These are phyloP conservation scores for Deilephila elpenor DNA, from an alignment of 2,888 invertebrate species.

Conservation along the genomic window DNA sequence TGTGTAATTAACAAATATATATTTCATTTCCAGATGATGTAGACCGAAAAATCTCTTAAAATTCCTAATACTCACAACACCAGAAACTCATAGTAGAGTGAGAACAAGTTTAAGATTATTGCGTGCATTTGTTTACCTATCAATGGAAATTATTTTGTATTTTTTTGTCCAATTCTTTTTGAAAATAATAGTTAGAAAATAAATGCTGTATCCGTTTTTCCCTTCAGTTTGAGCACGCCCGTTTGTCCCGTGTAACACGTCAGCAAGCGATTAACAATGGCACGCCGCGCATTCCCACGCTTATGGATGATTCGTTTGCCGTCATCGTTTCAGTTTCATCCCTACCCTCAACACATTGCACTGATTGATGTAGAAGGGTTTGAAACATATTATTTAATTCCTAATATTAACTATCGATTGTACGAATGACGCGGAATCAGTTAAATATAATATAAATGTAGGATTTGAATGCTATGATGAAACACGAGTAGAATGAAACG, in stretches of 20 bases:
- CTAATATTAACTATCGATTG: too few species aligned
- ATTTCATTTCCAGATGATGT: not conserved
- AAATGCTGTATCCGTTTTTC: not conserved
- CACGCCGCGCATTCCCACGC: not conserved
- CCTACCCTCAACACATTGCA: not conserved
- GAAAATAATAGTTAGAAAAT: not conserved
- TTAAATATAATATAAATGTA: too few species aligned
- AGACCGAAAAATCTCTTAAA: too few species aligned
- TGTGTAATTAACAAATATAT: not conserved
- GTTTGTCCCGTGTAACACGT: slow-evolving; percentile 3
- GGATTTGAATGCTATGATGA: too few species aligned
- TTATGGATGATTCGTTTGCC: slow-evolving; percentile 11
- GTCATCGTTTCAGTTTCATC: slow-evolving; percentile 1
- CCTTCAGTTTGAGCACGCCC: not conserved
- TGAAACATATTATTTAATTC: too few species aligned
- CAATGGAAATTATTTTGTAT: too few species aligned
- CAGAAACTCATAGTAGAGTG: too few species aligned
- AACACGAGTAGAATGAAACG: too few species aligned
- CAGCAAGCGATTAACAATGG: slow-evolving; percentile 14
- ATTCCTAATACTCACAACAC: too few species aligned
- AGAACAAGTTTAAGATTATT: too few species aligned
- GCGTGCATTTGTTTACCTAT: not conserved
- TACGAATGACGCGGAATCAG: too few species aligned
- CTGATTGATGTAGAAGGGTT: too few species aligned
- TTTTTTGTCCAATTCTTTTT: not conserved